phyloP scores from a whole-genome alignment of 2,888 invertebrate species.

The Notodonta ziczac region DNA sequence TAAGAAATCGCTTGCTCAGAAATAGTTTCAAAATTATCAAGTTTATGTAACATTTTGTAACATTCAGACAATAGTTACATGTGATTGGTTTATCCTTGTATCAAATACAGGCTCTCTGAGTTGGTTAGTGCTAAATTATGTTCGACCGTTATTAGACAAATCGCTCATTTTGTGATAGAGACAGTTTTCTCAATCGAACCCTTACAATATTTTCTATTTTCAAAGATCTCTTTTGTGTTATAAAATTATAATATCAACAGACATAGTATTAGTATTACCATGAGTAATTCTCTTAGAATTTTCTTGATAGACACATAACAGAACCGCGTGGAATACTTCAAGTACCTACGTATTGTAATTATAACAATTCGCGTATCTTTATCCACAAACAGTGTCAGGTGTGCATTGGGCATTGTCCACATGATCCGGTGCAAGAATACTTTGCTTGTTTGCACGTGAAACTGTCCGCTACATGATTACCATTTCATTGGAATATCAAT shows the following conservation, averaged over 20 bases:
- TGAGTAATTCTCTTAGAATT: neutral
- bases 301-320: conserved; percentile 6
- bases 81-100: no score
- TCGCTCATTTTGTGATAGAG: no score
- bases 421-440: conserved; percentile 33
- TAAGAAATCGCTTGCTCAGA: no score
- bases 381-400: conserved; percentile 40
- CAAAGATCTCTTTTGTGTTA: neutral
- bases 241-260: neutral
- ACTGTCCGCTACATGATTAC: conserved; percentile 12
- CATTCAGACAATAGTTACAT: no score
- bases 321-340: conserved; percentile 11
- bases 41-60: no score
- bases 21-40: no score
- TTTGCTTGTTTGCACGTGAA: conserved; percentile 14
- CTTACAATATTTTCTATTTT: neutral
- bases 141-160: no score
- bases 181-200: no score
- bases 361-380: conserved; percentile 32
- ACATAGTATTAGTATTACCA: neutral
- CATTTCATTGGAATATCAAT: conserved; percentile 26
- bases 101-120: no score
- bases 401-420: conserved; percentile 40
- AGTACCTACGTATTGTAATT: conserved; percentile 25
- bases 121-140: no score